Conservation (phyloP, 1,140 invertebrate species). For the Leguminivora glycinivorella region DNA sequence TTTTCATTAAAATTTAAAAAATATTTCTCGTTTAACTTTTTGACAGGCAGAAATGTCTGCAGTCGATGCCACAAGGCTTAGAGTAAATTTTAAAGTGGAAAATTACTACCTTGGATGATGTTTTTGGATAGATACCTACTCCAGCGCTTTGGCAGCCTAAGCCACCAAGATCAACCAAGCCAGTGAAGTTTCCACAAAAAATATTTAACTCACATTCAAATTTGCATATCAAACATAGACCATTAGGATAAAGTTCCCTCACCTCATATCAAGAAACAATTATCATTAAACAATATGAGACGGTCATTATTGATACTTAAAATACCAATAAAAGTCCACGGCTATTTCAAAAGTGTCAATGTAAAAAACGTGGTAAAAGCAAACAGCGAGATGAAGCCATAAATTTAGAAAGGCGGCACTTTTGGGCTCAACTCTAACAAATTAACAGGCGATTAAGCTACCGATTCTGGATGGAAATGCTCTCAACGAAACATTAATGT, state of each 20-base stretch:
- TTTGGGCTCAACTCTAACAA: slow-evolving; percentile 69
- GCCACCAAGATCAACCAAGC: too few species aligned
- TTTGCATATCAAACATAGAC: background rate
- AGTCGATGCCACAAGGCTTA: too few species aligned
- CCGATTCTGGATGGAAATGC: slow-evolving; percentile 65
- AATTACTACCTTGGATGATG: too few species aligned
- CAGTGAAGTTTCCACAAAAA: background rate
- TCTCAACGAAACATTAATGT: slow-evolving; percentile 62
- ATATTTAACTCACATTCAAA: background rate
- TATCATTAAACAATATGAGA: slow-evolving; percentile 7
- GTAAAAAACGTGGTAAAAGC: slow-evolving; percentile 51
- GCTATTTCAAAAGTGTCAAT: slow-evolving; percentile 48
- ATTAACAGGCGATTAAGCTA: slow-evolving; percentile 77
- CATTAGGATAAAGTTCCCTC: background rate
- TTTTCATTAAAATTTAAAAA: too few species aligned
- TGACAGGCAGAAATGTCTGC: too few species aligned
- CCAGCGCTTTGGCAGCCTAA: too few species aligned
- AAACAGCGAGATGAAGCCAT: slow-evolving; percentile 67
- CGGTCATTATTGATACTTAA: slow-evolving; percentile 26
- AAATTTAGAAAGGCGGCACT: slow-evolving; percentile 66
- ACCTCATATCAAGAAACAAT: background rate
- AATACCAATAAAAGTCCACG: slow-evolving; percentile 37
- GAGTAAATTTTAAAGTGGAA: too few species aligned
- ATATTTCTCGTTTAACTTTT: too few species aligned
- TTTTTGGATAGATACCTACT: too few species aligned